These are phyloP conservation scores for Pissodes strobi DNA, from an alignment of 1,140 invertebrate genomes.

Conservation along the genomic window DNA sequence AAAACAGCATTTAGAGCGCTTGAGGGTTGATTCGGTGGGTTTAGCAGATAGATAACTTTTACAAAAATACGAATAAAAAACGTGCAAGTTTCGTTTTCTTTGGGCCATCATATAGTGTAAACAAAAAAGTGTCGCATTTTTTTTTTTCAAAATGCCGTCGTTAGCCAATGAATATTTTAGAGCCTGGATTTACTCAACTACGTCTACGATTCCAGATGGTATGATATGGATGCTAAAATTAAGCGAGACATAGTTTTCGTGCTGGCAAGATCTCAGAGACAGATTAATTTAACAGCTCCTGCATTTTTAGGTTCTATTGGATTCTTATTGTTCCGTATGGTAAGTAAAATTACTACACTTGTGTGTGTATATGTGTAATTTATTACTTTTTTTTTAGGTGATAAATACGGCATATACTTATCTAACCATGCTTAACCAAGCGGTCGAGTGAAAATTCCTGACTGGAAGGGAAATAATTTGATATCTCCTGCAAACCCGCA, in stretches of 20 bases:
- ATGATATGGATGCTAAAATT: conserved; percentile 9
- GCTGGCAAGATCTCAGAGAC: conserved; percentile 26
- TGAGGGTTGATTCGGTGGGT: too few species aligned
- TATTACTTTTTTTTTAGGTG: conserved; percentile 25
- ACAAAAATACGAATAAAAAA: too few species aligned
- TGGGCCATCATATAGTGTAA: background rate
- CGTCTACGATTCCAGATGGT: conserved; percentile 26
- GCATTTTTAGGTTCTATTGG: conserved; percentile 16
- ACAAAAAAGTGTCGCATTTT: background rate
- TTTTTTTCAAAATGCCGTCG: background rate
- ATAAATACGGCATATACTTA: conserved; percentile 34
- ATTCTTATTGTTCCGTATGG: conserved; percentile 8
- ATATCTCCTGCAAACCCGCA: too few species aligned
- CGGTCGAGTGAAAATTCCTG: too few species aligned
- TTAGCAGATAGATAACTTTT: too few species aligned
- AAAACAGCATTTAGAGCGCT: too few species aligned
- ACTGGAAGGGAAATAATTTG: too few species aligned
- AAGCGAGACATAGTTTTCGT: conserved; percentile 23
- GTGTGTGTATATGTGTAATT: background rate
- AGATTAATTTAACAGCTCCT: conserved; percentile 8
- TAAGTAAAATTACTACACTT: background rate
- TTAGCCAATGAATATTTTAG: background rate
- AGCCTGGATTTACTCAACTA: conserved; percentile 6
- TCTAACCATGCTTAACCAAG: conserved; percentile 23
- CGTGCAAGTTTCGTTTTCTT: too few species aligned